Conservation (phyloP, 2,113 vertebrate species). For the Oreochromis spilurus region DNA sequence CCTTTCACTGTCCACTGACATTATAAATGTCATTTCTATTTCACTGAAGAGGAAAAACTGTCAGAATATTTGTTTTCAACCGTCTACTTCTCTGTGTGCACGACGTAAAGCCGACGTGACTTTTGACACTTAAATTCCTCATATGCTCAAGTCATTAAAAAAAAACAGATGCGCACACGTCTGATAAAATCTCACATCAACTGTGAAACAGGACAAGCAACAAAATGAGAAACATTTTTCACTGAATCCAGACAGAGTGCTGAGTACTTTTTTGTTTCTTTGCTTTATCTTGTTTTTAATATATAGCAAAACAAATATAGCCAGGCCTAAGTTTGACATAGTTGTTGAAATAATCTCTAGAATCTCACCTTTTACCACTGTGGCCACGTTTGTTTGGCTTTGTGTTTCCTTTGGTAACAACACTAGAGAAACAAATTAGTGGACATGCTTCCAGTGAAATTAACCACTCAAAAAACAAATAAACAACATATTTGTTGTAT, state of each 20-base stretch:
- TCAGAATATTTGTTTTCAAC: not conserved
- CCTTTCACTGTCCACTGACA: not conserved
- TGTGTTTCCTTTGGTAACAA: not conserved
- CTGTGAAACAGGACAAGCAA: not conserved
- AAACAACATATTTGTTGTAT: not conserved
- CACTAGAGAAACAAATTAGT: not conserved
- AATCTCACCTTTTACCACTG: fast-evolving
- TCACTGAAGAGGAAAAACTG: not conserved
- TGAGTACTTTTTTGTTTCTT: not conserved
- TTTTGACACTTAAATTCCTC: not conserved
- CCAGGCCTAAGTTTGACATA: fast-evolving
- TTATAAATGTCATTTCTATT: not conserved
- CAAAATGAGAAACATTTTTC: not conserved
- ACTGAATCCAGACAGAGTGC: not conserved
- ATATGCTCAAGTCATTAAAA: not conserved
- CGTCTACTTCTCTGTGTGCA: not conserved
- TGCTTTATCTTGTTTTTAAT: not conserved
- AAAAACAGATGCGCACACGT: fast-evolving
- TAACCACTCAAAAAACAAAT: not conserved
- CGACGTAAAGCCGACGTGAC: not conserved
- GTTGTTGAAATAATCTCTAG: not conserved
- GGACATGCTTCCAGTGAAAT: not conserved
- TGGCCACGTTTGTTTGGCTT: not conserved
- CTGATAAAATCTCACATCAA: not conserved
- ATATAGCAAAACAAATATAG: not conserved